Evolutionary conservation across 2,888 invertebrate species (phyloP).

Genomic region (Chironomus tentans): DNA sequence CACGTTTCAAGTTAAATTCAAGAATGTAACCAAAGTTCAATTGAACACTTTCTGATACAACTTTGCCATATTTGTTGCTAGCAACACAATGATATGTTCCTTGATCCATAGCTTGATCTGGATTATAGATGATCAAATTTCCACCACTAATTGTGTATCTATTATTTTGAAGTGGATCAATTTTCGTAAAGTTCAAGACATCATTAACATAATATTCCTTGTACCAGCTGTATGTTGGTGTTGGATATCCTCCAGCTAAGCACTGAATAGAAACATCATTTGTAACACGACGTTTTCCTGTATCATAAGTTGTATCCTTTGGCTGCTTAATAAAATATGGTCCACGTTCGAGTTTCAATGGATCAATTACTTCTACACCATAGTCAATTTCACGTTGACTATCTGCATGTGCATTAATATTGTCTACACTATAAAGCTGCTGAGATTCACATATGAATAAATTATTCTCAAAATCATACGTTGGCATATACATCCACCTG

Average conservation of each 20-base stretch:
- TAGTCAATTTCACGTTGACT: slow-evolving; percentile 77
- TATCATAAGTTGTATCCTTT: slow-evolving; percentile 71
- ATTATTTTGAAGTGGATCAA: slow-evolving; percentile 64
- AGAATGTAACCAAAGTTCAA: slow-evolving; percentile 83
- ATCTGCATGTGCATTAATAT: slow-evolving; percentile 60
- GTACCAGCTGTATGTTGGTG: slow-evolving; percentile 84
- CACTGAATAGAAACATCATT: slow-evolving; percentile 74
- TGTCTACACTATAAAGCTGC: slow-evolving; percentile 45
- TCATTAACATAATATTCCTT: slow-evolving; percentile 79
- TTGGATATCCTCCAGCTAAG: slow-evolving; percentile 77
- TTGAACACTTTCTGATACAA: slow-evolving; percentile 78
- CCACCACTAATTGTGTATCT: slow-evolving; percentile 87
- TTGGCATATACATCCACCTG: slow-evolving; percentile 77
- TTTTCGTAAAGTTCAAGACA: slow-evolving; percentile 57
- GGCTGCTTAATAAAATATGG: slow-evolving; percentile 86
- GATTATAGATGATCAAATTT: slow-evolving; percentile 76
- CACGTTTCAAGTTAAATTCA: slow-evolving; percentile 81
- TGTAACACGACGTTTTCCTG: slow-evolving; percentile 54
- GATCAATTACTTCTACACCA: slow-evolving; percentile 73
- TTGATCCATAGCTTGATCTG: slow-evolving; percentile 70
- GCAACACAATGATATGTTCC: slow-evolving; percentile 89
- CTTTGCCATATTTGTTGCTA: slow-evolving; percentile 77
- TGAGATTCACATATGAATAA: slow-evolving; percentile 75
- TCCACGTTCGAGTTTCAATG: slow-evolving; percentile 72
- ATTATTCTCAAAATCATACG: slow-evolving; percentile 64